phyloP scores from a whole-genome alignment of 2,888 invertebrate genomes.

The Ommatoiulus sabulosus region DNA sequence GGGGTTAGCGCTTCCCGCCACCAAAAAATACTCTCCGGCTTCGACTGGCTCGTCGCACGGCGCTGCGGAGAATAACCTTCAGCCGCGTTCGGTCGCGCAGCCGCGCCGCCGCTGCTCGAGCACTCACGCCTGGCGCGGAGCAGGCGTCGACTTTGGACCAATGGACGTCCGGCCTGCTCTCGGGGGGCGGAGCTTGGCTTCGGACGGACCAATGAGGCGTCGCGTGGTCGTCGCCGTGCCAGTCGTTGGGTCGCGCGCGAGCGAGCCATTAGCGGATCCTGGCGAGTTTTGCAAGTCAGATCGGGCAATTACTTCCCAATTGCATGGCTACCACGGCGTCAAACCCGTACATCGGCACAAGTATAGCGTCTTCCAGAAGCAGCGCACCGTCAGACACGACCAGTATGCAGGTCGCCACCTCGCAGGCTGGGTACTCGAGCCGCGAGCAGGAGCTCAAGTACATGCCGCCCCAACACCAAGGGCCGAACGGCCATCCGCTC shows the following conservation, averaged over 20 bases:
- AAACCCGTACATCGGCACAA: conserved; percentile 81
- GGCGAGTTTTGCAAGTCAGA: conserved; percentile 64
- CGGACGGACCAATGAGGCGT: neutral
- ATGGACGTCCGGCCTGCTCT: neutral
- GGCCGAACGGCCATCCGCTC: conserved; percentile 72
- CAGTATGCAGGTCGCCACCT: conserved; percentile 66
- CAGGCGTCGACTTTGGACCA: neutral
- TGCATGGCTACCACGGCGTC: conserved; percentile 89
- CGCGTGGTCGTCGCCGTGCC: neutral
- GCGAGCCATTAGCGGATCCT: conserved; percentile 43
- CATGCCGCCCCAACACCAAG: conserved; percentile 84
- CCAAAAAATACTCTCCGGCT: no score
- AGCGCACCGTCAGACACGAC: conserved; percentile 59
- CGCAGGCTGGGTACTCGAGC: conserved; percentile 76
- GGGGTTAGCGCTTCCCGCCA: neutral
- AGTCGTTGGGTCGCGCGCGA: neutral
- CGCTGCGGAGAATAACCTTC: neutral
- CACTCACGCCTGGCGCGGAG: neutral
- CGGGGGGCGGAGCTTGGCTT: neutral
- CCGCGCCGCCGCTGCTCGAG: neutral
- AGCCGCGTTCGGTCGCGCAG: neutral
- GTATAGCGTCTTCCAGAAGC: conserved; percentile 80
- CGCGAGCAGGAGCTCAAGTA: conserved; percentile 90
- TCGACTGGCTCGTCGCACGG: neutral
- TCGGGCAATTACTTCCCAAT: conserved; percentile 61